Percentiles rank a stretch among this genome's conserved stretches.
These are phyloP conservation scores for Melitaea athalia DNA, from an alignment of 2,888 invertebrate genomes.

Conservation along the genomic window DNA sequence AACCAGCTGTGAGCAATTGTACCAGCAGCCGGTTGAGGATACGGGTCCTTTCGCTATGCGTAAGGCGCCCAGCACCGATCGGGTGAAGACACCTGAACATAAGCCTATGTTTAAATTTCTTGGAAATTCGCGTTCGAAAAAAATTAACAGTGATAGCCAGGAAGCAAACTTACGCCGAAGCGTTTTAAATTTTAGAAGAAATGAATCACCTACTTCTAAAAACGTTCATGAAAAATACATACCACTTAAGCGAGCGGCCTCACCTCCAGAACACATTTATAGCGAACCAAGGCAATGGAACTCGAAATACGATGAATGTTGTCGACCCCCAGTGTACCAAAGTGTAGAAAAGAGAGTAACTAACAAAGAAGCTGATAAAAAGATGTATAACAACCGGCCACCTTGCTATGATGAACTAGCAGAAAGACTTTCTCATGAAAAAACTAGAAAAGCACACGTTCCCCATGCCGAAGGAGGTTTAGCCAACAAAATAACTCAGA, in stretches of 20 bases:
- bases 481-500: constrained; percentile 75
- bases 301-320: constrained; percentile 67
- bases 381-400: constrained; percentile 65
- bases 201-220: constrained; percentile 60
- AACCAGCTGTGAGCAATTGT: constrained; percentile 78
- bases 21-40: constrained; percentile 69
- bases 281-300: constrained; percentile 73
- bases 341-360: constrained; percentile 73
- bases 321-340: constrained; percentile 73
- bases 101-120: constrained; percentile 74
- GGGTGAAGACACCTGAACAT: constrained; percentile 69
- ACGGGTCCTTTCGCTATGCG: constrained; percentile 67
- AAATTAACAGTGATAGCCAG: constrained; percentile 62
- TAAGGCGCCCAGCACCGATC: constrained; percentile 76
- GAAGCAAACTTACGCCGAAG: constrained; percentile 68
- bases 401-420: constrained; percentile 78
- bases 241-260: constrained; percentile 65
- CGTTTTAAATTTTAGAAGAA: constrained; percentile 73
- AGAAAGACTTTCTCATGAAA: constrained; percentile 73
- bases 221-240: constrained; percentile 77
- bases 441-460: constrained; percentile 68
- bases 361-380: constrained; percentile 64
- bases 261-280: constrained; percentile 69
- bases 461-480: constrained; percentile 59
- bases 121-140: constrained; percentile 71